Conservation (phyloP, 2,113 vertebrate species). For the Tyrannus savana region DNA sequence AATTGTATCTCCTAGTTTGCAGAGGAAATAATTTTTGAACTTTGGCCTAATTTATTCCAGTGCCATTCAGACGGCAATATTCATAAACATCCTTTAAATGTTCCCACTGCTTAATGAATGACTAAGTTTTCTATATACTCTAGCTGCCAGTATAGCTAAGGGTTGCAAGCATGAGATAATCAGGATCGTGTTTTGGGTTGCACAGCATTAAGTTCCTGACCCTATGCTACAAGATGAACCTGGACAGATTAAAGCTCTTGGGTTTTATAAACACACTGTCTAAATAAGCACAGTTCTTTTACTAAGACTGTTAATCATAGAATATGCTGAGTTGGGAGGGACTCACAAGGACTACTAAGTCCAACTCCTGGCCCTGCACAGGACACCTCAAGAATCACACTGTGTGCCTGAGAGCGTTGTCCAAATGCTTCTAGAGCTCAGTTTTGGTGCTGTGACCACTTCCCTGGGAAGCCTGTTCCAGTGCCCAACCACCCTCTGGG, state of each 20-base stretch:
- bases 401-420: background rate
- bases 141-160: background rate
- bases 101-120: background rate
- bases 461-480: background rate
- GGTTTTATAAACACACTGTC: background rate
- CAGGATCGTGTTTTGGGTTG: background rate
- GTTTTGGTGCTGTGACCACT: background rate
- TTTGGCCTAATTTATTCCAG: background rate
- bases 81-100: background rate
- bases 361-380: background rate
- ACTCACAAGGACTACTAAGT: accelerated
- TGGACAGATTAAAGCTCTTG: background rate
- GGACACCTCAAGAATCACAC: background rate
- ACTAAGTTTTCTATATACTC: background rate
- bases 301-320: background rate
- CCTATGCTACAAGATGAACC: background rate
- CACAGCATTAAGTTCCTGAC: background rate
- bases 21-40: background rate
- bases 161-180: background rate
- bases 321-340: background rate
- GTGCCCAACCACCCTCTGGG: background rate
- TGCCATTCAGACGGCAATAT: background rate
- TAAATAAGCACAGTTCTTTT: background rate
- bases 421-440: background rate
- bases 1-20: background rate